These are phyloP conservation scores for Cerceris rybyensis DNA, from an alignment of 2,888 invertebrate genomes.

Conservation along the genomic window DNA sequence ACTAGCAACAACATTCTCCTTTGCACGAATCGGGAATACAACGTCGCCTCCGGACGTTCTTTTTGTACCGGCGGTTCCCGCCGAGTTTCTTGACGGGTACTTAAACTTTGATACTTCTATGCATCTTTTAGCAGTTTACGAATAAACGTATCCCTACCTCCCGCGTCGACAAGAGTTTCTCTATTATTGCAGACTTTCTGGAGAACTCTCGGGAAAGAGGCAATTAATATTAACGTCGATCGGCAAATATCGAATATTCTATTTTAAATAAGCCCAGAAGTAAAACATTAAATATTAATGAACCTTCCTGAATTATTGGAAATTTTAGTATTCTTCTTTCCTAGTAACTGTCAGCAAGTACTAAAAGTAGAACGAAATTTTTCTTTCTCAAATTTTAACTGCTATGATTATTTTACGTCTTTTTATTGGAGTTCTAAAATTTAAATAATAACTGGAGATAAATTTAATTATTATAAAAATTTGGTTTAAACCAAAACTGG, in stretches of 20 bases:
- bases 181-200: neutral
- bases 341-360: too few relatives aligned
- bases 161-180: neutral
- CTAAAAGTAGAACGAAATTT: too few relatives aligned
- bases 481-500: too few relatives aligned
- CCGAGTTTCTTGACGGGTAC: constrained; percentile 25
- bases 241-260: neutral
- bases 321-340: too few relatives aligned
- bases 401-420: too few relatives aligned
- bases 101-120: constrained; percentile 58
- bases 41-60: constrained; percentile 10
- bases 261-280: neutral
- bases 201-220: neutral
- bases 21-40: constrained; percentile 6
- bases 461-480: too few relatives aligned
- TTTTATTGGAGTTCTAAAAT: too few relatives aligned
- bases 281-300: neutral
- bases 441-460: too few relatives aligned
- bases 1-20: neutral
- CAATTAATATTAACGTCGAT: neutral
- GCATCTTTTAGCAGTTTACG: constrained; percentile 53
- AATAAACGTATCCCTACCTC: constrained; percentile 14
- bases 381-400: too few relatives aligned
- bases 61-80: constrained; percentile 13
- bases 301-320: neutral